A percentile compares a stretch with the other conserved stretches of the same genome.
phyloP scores from a whole-genome alignment of 2,797 vertebrate species.

The Mormyrus proboscirostris region DNA sequence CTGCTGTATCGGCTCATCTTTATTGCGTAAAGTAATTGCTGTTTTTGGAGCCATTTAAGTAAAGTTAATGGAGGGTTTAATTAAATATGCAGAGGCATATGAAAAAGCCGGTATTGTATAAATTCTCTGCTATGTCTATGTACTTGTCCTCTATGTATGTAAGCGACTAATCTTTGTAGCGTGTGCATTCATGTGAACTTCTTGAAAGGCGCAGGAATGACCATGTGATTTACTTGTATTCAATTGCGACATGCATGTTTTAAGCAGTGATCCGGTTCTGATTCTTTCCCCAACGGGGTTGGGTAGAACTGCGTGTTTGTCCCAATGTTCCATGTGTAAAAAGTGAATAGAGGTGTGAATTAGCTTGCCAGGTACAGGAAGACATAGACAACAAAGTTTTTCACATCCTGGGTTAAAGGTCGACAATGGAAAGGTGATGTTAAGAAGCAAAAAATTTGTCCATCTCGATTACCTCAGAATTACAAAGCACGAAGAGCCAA shows the following conservation, averaged over 20 bases:
- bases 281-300: background rate
- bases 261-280: constrained; percentile 40
- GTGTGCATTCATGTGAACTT: background rate
- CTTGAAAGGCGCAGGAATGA: background rate
- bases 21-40: constrained; percentile 50
- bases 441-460: background rate
- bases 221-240: background rate
- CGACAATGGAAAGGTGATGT: background rate
- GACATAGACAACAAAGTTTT: background rate
- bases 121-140: background rate
- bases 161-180: background rate
- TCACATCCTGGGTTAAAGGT: background rate
- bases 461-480: background rate
- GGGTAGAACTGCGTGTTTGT: constrained; percentile 34
- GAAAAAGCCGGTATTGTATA: constrained; percentile 48
- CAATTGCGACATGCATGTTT: constrained; percentile 59
- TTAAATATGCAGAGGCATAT: constrained; percentile 46
- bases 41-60: constrained; percentile 49
- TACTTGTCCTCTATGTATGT: background rate
- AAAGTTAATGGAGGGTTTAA: constrained; percentile 52
- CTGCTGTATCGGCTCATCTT: constrained; percentile 46
- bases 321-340: background rate
- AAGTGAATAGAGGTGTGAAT: background rate
- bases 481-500: background rate
- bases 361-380: background rate